Conservation (phyloP, 2,797 vertebrate genomes). For the Tokudaia tokunoshimensis region DNA sequence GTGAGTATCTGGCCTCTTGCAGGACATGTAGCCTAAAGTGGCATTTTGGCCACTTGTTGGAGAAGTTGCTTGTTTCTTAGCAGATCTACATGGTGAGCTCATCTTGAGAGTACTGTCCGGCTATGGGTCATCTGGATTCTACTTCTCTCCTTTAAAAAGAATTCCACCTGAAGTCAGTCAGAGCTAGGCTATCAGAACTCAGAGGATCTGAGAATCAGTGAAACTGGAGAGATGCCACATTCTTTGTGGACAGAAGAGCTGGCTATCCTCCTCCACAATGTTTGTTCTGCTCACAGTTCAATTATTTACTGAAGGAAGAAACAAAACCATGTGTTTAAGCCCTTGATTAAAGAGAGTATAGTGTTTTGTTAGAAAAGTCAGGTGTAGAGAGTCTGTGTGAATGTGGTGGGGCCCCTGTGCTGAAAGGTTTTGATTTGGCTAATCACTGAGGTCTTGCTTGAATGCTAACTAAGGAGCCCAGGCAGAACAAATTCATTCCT, state of each 20-base stretch:
- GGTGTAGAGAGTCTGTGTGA: constrained; percentile 76
- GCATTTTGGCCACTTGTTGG: background rate
- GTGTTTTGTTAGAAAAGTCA: constrained; percentile 80
- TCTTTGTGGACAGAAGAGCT: too few species aligned
- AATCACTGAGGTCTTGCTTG: constrained; percentile 78
- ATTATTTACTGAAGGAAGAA: constrained; percentile 70
- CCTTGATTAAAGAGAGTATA: constrained; percentile 79
- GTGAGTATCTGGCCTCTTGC: background rate
- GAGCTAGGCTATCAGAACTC: constrained; percentile 19
- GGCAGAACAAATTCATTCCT: constrained; percentile 81
- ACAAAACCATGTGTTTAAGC: constrained; percentile 75
- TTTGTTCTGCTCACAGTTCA: background rate
- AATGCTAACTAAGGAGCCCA: constrained; percentile 78
- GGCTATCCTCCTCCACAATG: background rate
- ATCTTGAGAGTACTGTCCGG: background rate
- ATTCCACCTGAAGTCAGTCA: background rate
- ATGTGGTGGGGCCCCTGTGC: constrained; percentile 32
- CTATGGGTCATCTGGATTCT: background rate
- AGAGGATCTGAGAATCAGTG: background rate
- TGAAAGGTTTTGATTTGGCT: constrained; percentile 84
- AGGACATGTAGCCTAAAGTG: constrained; percentile 35
- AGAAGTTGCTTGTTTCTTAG: background rate
- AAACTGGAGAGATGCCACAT: too few species aligned
- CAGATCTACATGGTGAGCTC: background rate
- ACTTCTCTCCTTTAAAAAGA: background rate